Evolutionary conservation across 1,140 invertebrate species (phyloP).

Genomic region (Nasonia vitripennis): DNA sequence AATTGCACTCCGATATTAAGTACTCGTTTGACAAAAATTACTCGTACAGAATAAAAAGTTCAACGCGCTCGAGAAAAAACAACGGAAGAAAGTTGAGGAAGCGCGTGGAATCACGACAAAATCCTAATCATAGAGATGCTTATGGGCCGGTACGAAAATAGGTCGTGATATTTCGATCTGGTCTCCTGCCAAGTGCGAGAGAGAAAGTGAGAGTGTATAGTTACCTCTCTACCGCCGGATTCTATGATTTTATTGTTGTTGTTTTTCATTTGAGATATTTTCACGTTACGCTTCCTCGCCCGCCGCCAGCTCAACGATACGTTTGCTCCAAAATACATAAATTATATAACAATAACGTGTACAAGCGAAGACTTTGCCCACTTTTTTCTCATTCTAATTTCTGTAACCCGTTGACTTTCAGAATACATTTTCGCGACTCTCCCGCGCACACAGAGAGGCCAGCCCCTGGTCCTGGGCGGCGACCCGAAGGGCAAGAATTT

Average conservation of each 20-base stretch:
- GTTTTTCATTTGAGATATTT: conserved; percentile 45
- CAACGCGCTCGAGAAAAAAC: not conserved
- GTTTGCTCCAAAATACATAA: too few species aligned
- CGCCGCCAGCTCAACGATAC: too few species aligned
- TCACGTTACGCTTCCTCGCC: not conserved
- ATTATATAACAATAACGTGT: too few species aligned
- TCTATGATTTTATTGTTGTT: conserved; percentile 45
- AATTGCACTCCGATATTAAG: too few species aligned
- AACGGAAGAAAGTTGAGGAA: not conserved
- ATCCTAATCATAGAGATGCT: conserved; percentile 47
- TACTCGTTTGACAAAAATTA: too few species aligned
- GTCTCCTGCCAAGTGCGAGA: conserved; percentile 32
- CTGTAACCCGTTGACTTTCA: conserved; percentile 71
- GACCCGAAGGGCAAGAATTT: conserved; percentile 99
- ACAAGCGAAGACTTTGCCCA: too few species aligned
- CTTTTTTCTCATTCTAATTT: not conserved
- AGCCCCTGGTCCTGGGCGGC: conserved; percentile 93
- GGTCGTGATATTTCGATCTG: conserved; percentile 46
- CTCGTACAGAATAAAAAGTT: too few species aligned
- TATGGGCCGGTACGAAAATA: conserved; percentile 49
- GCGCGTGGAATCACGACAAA: conserved; percentile 2
- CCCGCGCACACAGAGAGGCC: conserved; percentile 93
- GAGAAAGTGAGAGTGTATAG: not conserved
- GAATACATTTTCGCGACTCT: conserved; percentile 94
- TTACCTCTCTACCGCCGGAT: not conserved